Evolutionary conservation across 2,888 invertebrate species (phyloP).

Genomic region (Tillus elongatus): DNA sequence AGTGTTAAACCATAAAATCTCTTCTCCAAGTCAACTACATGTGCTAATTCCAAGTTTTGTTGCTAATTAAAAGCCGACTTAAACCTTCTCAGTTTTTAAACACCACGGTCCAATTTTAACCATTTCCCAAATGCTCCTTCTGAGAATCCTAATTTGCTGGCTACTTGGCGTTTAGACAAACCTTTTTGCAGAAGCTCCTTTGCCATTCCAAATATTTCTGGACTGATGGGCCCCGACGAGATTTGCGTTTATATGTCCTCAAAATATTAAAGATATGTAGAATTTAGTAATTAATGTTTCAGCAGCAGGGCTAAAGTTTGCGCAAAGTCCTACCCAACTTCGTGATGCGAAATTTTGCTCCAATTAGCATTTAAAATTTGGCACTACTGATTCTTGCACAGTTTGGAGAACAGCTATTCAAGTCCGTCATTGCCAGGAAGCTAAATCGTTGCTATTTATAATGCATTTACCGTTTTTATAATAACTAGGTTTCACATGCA

Average conservation of each 20-base stretch:
- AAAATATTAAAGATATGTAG: too few relatives aligned
- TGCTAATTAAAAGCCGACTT: not conserved
- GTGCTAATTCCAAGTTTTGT: not conserved
- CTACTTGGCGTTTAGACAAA: not conserved
- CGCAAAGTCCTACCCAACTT: slow-evolving; percentile 1
- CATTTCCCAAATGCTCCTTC: not conserved
- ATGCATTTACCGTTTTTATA: slow-evolving; percentile 1
- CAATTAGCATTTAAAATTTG: slow-evolving; percentile 1
- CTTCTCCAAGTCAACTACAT: not conserved
- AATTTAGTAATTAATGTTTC: not conserved
- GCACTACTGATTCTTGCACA: slow-evolving; percentile 2
- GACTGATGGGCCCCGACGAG: not conserved
- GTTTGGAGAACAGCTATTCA: slow-evolving; percentile 2
- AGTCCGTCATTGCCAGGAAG: slow-evolving; percentile 1
- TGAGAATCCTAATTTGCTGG: slow-evolving; percentile 1
- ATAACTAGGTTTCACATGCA: slow-evolving; percentile 3
- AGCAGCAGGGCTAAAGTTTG: slow-evolving; percentile 1
- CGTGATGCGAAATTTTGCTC: not conserved
- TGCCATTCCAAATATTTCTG: not conserved
- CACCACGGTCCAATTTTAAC: slow-evolving; percentile 4
- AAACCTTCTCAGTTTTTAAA: slow-evolving; percentile 1
- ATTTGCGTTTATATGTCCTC: slow-evolving; percentile 2
- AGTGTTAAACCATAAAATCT: slow-evolving; percentile 1
- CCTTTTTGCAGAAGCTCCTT: not conserved
- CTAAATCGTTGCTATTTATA: not conserved